Evolutionary conservation across 2,888 invertebrate genomes (phyloP), one percentile per base, ranked within the genome.

Genomic region (Brachypalpus laphriformis): DNA sequence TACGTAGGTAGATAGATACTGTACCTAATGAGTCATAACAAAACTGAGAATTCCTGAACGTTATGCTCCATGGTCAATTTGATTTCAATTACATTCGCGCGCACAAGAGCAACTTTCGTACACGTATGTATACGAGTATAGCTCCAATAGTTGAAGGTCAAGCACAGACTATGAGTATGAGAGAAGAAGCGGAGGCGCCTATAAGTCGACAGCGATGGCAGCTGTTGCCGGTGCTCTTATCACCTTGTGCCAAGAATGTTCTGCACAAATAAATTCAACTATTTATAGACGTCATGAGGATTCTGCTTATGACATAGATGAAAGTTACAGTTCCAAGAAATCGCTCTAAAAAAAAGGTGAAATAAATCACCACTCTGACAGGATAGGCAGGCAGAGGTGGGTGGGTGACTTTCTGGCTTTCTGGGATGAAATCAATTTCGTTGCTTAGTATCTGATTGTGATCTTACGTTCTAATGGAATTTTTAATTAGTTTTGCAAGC

Each of bases 401-500:
- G n/a, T n/a, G n/a, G n/a, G n/a, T n/a, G n/a, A n/a, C 1, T 1
- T 2, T 1, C 3, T 8, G n/a, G 4, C 11, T 37, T 42, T 45
- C 75, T 37, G 3, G 16, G 14, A 37, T n/a, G 42, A 42, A 70
- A 71, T 78, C 59, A 72, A 54, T 80, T 45, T 66, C 8, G 14
- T 70, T 81, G 65, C 71, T 42, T 54, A 45, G 54, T 37, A 56
- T 70, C 54, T 9, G 18, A 42, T 31, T 57, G 49, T 51, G 49
- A 70, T 61, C 54, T 81, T 70, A 31, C 20, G 31, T 42, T 25
- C 49, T 51, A 76, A 71, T 82, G 37, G 65, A 71, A 71, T 72
- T 77, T 61, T 54, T 61, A 61, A 72, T 71, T 59, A 65, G 71
- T 71, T 65, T 76, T 70, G 56, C 49, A 34, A 70, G 47, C 54